Evolutionary conservation across 2,797 vertebrate genomes (phyloP).

Genomic region (Protonibea diacanthus): DNA sequence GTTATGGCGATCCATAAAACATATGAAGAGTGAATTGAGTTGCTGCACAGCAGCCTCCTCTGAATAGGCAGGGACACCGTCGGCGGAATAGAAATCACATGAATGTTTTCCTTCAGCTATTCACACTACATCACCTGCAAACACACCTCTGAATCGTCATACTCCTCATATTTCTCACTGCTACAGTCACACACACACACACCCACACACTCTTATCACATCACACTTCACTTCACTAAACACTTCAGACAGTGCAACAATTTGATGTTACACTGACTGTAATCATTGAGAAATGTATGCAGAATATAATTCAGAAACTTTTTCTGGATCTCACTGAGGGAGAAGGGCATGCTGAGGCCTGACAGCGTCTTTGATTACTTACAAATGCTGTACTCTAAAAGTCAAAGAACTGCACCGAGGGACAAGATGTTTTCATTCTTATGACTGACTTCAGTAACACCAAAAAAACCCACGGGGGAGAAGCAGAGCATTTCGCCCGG

Average conservation of each 20-base stretch:
- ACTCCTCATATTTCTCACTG: slow-evolving; percentile 13
- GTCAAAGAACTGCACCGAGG: too few relatives aligned
- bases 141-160: slow-evolving; percentile 13
- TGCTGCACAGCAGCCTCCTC: slow-evolving; percentile 25
- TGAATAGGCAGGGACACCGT: slow-evolving; percentile 20
- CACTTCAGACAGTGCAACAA: background rate
- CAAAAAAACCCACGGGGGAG: too few relatives aligned
- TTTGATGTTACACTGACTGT: too few relatives aligned
- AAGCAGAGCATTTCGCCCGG: too few relatives aligned
- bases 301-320: too few relatives aligned
- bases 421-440: too few relatives aligned
- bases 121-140: slow-evolving; percentile 34
- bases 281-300: too few relatives aligned
- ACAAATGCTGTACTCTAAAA: too few relatives aligned
- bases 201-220: slow-evolving; percentile 16
- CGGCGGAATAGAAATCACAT: slow-evolving; percentile 42
- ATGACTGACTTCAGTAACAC: too few relatives aligned
- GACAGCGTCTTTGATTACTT: too few relatives aligned
- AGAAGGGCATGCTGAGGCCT: too few relatives aligned
- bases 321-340: too few relatives aligned
- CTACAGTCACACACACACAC: slow-evolving; percentile 6
- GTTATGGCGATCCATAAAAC: slow-evolving; percentile 69
- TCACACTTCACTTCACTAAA: background rate
- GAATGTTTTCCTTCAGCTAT: slow-evolving; percentile 34
- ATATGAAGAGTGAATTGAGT: slow-evolving; percentile 46